Percentiles rank a stretch among this genome's conserved stretches.
These are phyloP conservation scores for Orientallactaga bullata DNA, from an alignment of 2,113 vertebrate species.

Conservation along the genomic window DNA sequence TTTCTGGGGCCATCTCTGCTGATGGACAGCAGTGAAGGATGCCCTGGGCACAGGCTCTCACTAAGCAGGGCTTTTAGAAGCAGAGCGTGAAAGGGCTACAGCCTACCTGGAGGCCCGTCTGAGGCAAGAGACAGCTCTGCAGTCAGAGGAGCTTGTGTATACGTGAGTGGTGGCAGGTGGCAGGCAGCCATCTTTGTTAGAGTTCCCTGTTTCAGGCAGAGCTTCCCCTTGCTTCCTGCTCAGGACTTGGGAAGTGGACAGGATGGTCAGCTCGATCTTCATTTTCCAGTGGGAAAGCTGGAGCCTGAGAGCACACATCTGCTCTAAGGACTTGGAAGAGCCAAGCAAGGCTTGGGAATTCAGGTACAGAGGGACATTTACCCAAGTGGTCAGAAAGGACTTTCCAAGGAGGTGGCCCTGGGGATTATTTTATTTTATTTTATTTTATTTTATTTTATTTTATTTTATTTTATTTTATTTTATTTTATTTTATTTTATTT, in stretches of 20 bases:
- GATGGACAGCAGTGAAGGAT: neutral
- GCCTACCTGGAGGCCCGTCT: neutral
- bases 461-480: no score
- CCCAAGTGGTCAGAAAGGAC: neutral
- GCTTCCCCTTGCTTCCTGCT: neutral
- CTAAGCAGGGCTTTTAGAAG: neutral
- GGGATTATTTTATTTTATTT: no score
- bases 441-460: no score
- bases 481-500: no score
- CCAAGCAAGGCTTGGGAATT: neutral
- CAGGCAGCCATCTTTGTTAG: neutral
- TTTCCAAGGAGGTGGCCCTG: neutral
- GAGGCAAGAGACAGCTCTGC: neutral
- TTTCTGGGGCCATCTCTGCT: neutral
- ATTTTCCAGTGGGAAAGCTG: conserved; percentile 38
- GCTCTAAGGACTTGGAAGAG: neutral
- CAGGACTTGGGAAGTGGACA: neutral
- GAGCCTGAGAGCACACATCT: neutral
- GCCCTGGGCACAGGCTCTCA: neutral
- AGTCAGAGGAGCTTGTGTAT: no score
- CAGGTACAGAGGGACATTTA: neutral
- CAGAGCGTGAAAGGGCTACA: neutral
- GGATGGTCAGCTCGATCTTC: neutral
- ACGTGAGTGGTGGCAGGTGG: no score
- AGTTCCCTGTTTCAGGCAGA: neutral